phyloP scores from a whole-genome alignment of 2,888 invertebrate genomes.

The Cryptocheilus praepositus region DNA sequence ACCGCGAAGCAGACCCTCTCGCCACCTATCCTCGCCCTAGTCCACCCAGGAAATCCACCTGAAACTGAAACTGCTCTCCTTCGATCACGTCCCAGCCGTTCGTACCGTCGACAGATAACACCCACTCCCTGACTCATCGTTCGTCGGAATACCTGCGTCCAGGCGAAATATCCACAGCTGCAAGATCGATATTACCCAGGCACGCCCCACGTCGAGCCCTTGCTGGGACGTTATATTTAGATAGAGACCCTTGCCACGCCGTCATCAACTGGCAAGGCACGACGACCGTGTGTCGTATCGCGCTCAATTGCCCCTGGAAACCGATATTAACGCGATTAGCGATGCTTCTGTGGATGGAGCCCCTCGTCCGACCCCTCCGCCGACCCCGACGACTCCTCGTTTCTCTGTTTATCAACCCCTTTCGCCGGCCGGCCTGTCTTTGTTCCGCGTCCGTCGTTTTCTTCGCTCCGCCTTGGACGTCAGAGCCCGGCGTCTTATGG shows the following conservation, averaged over 20 bases:
- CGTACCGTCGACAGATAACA: too few relatives aligned
- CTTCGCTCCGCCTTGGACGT: too few relatives aligned
- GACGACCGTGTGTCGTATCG: slow-evolving; percentile 20
- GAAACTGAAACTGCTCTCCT: too few relatives aligned
- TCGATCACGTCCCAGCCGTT: too few relatives aligned
- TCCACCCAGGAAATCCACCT: too few relatives aligned
- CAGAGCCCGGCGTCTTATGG: too few relatives aligned
- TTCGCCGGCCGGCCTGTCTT: background rate
- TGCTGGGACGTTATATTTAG: slow-evolving; percentile 58
- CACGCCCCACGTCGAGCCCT: slow-evolving; percentile 47
- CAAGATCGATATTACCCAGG: slow-evolving; percentile 61
- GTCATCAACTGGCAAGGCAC: slow-evolving; percentile 45
- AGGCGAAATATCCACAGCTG: too few relatives aligned
- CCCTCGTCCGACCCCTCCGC: background rate
- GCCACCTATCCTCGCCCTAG: too few relatives aligned
- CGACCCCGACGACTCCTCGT: background rate
- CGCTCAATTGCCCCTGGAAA: slow-evolving; percentile 48
- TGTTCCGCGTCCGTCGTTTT: background rate
- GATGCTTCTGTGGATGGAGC: slow-evolving; percentile 17
- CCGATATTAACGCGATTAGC: slow-evolving; percentile 48
- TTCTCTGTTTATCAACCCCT: too few relatives aligned
- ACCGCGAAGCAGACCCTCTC: too few relatives aligned
- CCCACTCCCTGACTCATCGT: too few relatives aligned
- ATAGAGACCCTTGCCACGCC: slow-evolving; percentile 52
- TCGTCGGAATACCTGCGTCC: too few relatives aligned